Percentiles rank a stretch among this genome's conserved stretches.
Evolutionary conservation across 2,888 invertebrate genomes (phyloP).

Genomic region (Tyria jacobaeae): DNA sequence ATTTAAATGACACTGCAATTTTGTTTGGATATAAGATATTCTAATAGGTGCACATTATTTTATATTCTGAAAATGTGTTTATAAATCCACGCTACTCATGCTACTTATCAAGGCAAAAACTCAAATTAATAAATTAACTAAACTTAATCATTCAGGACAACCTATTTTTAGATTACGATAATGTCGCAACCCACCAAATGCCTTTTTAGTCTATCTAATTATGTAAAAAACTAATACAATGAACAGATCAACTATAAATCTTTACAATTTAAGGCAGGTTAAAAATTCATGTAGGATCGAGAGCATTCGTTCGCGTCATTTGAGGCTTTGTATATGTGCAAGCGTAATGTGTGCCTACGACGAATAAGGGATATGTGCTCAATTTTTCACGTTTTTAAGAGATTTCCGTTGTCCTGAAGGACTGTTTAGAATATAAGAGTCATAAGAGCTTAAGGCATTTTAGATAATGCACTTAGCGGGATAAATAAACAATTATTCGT

Average conservation of each 20-base stretch:
- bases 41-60: no score
- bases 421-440: background rate
- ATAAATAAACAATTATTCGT: background rate
- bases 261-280: slow-evolving; percentile 15
- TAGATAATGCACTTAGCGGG: background rate
- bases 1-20: no score
- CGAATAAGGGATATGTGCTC: slow-evolving; percentile 11
- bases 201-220: no score
- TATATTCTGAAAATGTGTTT: no score
- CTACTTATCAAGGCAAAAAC: background rate
- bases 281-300: slow-evolving; percentile 15
- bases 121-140: no score
- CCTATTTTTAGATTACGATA: no score
- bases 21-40: no score
- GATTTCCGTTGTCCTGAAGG: slow-evolving; percentile 6
- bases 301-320: slow-evolving; percentile 18
- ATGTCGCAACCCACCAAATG: no score
- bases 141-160: no score
- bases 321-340: slow-evolving; percentile 21
- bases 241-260: slow-evolving; percentile 27
- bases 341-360: slow-evolving; percentile 10
- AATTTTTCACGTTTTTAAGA: slow-evolving; percentile 9
- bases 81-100: no score
- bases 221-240: slow-evolving; percentile 16
- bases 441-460: background rate